Evolutionary conservation across 2,888 invertebrate species (phyloP).

Genomic region (Lasioglossum lativentre): DNA sequence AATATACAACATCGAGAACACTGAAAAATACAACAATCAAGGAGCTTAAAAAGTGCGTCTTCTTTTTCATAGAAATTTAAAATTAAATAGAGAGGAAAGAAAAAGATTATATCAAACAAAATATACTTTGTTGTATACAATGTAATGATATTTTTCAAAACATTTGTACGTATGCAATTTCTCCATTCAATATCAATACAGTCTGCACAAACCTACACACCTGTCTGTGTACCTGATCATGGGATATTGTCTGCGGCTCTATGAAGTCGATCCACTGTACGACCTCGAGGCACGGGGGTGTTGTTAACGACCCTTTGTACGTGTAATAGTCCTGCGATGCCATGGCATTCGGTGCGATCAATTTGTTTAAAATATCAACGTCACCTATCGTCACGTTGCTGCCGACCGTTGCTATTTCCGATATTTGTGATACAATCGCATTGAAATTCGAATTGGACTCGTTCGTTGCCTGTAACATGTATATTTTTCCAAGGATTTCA

Average conservation of each 20-base stretch:
- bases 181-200: neutral
- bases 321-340: slow-evolving; percentile 90
- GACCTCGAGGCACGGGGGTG: slow-evolving; percentile 94
- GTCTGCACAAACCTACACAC: neutral
- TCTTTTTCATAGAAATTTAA: neutral
- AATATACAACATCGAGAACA: neutral
- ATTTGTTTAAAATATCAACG: slow-evolving; percentile 57
- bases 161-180: neutral
- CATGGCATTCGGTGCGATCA: slow-evolving; percentile 76
- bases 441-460: slow-evolving; percentile 75
- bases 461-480: slow-evolving; percentile 75
- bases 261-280: slow-evolving; percentile 95
- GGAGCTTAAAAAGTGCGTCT: neutral
- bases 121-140: neutral
- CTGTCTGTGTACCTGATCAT: slow-evolving; percentile 87
- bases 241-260: slow-evolving; percentile 89
- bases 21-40: neutral
- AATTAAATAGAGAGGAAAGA: neutral
- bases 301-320: slow-evolving; percentile 94
- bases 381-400: slow-evolving; percentile 84
- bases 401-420: slow-evolving; percentile 86
- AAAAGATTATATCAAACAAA: neutral
- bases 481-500: neutral
- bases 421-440: slow-evolving; percentile 86
- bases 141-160: neutral